phyloP scores from a whole-genome alignment of 2,113 vertebrate genomes.

The Pan paniscus region DNA sequence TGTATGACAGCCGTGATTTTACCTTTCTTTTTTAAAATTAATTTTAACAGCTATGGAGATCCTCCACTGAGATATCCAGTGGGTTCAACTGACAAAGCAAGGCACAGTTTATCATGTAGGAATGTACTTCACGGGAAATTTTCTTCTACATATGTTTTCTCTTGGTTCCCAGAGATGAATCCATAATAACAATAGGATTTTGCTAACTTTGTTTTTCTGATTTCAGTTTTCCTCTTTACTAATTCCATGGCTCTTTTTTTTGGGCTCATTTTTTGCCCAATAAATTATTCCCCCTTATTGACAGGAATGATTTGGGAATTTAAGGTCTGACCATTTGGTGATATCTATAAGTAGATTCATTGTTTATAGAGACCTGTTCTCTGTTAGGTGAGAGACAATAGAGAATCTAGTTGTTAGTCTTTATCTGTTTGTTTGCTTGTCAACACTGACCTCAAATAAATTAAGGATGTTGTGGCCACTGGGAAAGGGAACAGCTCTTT shows the following conservation, averaged over 20 bases:
- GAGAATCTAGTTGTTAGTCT: background rate
- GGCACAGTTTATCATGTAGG: background rate
- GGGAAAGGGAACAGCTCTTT: background rate
- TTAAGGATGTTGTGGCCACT: background rate
- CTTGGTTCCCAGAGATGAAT: background rate
- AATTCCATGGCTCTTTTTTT: background rate
- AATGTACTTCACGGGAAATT: background rate
- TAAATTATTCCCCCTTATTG: background rate
- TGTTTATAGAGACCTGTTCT: background rate
- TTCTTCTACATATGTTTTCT: background rate
- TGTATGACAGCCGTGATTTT: background rate
- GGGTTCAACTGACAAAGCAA: background rate
- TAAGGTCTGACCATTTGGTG: background rate
- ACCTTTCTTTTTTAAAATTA: background rate
- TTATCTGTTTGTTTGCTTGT: background rate
- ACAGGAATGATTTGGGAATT: background rate
- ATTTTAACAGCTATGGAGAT: background rate
- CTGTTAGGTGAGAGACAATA: background rate
- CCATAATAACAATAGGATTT: background rate
- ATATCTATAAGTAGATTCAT: background rate
- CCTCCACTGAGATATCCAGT: background rate
- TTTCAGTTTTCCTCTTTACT: background rate
- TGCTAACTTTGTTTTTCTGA: background rate
- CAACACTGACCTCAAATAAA: background rate
- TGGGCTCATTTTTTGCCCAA: background rate